Percentiles rank a stretch among this genome's conserved stretches.
Conservation (phyloP, 2,113 vertebrate species). For the Aviceda subcristata region DNA sequence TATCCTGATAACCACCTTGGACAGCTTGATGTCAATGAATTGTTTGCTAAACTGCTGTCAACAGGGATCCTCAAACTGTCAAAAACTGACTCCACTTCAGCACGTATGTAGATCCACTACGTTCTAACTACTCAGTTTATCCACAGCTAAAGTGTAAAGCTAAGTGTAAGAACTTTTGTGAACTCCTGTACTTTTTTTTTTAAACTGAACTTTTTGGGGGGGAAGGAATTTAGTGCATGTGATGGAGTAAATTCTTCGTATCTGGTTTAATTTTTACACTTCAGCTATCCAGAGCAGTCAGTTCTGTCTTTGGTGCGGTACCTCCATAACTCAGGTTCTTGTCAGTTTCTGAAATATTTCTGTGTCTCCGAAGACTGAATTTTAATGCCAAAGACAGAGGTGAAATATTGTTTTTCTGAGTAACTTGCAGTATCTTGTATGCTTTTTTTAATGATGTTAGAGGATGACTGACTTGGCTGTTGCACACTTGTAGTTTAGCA, state of each 20-base stretch:
- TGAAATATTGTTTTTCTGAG: neutral
- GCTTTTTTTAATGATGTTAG: neutral
- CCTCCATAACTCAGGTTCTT: neutral
- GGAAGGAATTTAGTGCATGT: neutral
- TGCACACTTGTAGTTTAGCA: neutral
- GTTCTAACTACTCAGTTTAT: neutral
- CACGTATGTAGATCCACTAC: constrained; percentile 60
- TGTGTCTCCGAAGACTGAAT: neutral
- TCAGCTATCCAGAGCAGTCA: neutral
- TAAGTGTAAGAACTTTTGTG: neutral
- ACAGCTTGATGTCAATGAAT: constrained; percentile 94
- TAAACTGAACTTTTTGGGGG: neutral
- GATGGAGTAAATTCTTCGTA: neutral
- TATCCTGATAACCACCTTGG: constrained; percentile 92
- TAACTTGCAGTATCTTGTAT: neutral
- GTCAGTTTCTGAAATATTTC: neutral
- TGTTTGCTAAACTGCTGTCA: constrained; percentile 90
- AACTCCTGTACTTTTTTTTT: neutral
- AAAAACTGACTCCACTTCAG: constrained; percentile 71
- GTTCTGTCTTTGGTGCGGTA: neutral
- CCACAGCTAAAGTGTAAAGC: neutral
- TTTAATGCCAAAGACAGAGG: neutral
- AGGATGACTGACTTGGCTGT: neutral
- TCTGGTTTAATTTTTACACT: neutral
- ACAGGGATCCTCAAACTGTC: constrained; percentile 90